Evolutionary conservation across 2,888 invertebrate genomes (phyloP), one percentile per base, ranked within the genome.

Genomic region (Euproctis similis): DNA sequence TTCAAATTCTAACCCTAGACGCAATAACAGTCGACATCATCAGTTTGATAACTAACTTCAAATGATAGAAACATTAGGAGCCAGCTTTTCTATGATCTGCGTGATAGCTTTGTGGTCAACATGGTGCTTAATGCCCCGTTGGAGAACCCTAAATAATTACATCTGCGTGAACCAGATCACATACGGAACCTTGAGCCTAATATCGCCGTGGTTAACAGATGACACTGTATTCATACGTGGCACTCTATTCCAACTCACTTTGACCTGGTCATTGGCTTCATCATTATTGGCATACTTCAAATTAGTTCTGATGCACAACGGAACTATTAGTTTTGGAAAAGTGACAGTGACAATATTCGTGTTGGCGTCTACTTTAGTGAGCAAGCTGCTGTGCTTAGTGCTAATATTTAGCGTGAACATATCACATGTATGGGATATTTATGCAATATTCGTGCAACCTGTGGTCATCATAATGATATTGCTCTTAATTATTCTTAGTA

Each of bases 241-340:
- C 12, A 21, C 17, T 17, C 17, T 26, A 3, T 21, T 25, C 8
- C 11, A 3, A 12, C 6, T 26, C 2, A 13, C 9, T 2, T 4
- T 26, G 12, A 21, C 20, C 9, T 36, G 36, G 32, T 36, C 36
- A 6, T 10, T 36, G 6, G 34, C 41, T 9, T 33, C 38, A 5
- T 28, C 42, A 12, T 3, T 40, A n/a, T 11, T 34, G 1, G 53
- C 35, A 3, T 39, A 48, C 22, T 12, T 46, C 16, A 36, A 39
- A 25, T 36, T 48, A 4, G 48, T 44, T 2, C 31, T 41, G 1
- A 2, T 51, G 1, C 36, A 44, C 8, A 17, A 13, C 12, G 37
- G 46, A 9, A 28, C 23, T 10, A 29, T 46, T 12, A 36, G 42
- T n/a, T 26, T n/a, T 6, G 50, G 34, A 12, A 47, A 42, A 21